Evolutionary conservation across 2,113 vertebrate species (phyloP), one percentile per base, ranked within the genome.

Genomic region (Zootoca vivipara): DNA sequence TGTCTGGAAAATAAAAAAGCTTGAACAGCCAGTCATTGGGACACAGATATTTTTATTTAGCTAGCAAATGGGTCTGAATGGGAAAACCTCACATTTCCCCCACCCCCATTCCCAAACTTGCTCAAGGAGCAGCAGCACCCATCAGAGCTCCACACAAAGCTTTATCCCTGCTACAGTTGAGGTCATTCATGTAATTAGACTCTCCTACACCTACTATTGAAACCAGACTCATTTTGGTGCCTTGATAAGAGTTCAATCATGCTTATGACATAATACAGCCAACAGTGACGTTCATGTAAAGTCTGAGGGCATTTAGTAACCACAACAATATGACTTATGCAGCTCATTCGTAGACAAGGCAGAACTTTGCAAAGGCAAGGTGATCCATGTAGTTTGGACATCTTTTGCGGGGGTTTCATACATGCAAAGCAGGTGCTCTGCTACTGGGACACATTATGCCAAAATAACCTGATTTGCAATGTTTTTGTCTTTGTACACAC

Each of bases 1-100:
- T 77, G 26, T 65, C 30, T 64, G 3, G 58, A 75, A 88, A 82
- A 88, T 69, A 9, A 33, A 69, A 78, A 67, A 52, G 15, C 72
- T 52, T 5, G n/a, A 75, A 52, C 40, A 52, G 33, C 15, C n/a
- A 88, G 33, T 78, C 2, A 69, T 56, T 78, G 62, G 87, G 81
- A 88, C 81, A 88, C 73, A 67, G 56, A 78, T 70, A 22, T 69
- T 88, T 88, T 88, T 88, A 83, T 88, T 88, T 77, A 67, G 46
- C 73, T 88, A 77, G 58, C 80, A 88, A 52, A 56, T 83, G 42
- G 33, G 30, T 78, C 6, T 30, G 72, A 77, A 74, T 46, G 81
- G 35, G 40, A 56, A 38, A 73, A 87, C 38, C 24, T 56, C 80
- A 78, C 72, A 69, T 18, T 70, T 79, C 70, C 33, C 69, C 46